These are phyloP conservation scores for Mionectes macconnelli DNA, from an alignment of 2,113 vertebrate genomes.

Conservation along the genomic window DNA sequence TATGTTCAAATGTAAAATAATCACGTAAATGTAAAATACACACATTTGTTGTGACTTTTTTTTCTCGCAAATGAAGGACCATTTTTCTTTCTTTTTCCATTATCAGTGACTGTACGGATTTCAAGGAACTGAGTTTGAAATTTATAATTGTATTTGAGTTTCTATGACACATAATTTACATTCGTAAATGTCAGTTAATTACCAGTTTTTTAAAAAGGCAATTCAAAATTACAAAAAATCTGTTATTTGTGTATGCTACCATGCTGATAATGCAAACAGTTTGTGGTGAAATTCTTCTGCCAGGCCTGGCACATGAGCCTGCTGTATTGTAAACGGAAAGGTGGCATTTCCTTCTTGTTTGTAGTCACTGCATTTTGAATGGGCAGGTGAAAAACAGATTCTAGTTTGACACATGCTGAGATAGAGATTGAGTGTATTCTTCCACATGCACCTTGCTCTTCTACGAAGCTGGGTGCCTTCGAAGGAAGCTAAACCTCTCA, in stretches of 20 bases:
- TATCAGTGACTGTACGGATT: not conserved
- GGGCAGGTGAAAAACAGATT: not conserved
- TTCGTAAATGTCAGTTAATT: not conserved
- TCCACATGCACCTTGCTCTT: not conserved
- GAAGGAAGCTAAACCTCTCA: constrained; percentile 1
- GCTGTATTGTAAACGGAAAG: not conserved
- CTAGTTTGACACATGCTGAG: not conserved
- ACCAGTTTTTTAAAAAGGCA: not conserved
- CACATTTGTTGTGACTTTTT: not conserved
- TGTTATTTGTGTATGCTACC: not conserved
- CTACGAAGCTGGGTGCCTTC: constrained; percentile 29
- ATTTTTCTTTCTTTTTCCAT: not conserved
- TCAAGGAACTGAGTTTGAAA: not conserved
- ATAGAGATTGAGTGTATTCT: not conserved
- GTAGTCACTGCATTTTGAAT: not conserved
- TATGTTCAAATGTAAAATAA: not conserved
- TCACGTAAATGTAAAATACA: not conserved
- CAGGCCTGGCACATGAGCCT: not conserved
- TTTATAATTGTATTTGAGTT: not conserved
- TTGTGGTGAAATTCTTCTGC: not conserved
- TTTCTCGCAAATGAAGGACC: not conserved
- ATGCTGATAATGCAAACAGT: not conserved
- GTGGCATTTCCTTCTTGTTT: not conserved
- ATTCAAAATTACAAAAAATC: not conserved
- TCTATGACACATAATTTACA: not conserved